Base-by-base conservation (phyloP, 2,113 vertebrate species). In the Dasyprocta punctata region DNA sequence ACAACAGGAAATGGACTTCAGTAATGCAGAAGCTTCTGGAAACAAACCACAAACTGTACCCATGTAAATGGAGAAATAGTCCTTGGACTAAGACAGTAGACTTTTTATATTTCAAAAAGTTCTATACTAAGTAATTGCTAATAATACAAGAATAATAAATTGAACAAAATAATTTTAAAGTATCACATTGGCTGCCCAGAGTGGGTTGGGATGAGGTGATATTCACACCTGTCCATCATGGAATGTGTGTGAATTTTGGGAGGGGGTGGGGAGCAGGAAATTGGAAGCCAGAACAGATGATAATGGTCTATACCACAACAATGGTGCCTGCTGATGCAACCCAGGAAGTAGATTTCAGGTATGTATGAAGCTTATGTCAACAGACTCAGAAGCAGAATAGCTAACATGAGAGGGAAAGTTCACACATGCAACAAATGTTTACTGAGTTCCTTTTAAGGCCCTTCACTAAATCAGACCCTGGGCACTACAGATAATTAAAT, bases 401-500 rank as follows among this genome's bases (percentile, higher is more conserved):
- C 41, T 78, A 97, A 47, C 36, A 5, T 13, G 28, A 75, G 69
- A 96, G 49, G 30, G 54, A 69, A 54, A 61, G 84, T 30, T 44
- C 28, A 38, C 49, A 83, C 19, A 41, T 60, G 80, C 67, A 83
- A 75, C 44, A 86, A 90, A 60, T 90, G 88, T 54, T 94, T 92
- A 63, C 86, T 71, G 41, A 75, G 44, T 44, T 44, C 36, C 77
- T 95, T 87, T 44, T 83, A 61, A 36, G 75, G 11, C 13, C 33
- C 24, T 87, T 44, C 60, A 85, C 81, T 87, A 81, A 97, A 97
- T 80, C 61, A 90, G 81, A 82, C n/a, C 38, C 38, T 73, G 16
- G 33, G n/a, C 61, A 78, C 26, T 13, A n/a, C 13, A 28, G 33
- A 54, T 84, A 85, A 95, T 87, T 90, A 89, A 89, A 69, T 71